Conservation (phyloP, 2,113 vertebrate species). For the Petrocephalus zakoni region DNA sequence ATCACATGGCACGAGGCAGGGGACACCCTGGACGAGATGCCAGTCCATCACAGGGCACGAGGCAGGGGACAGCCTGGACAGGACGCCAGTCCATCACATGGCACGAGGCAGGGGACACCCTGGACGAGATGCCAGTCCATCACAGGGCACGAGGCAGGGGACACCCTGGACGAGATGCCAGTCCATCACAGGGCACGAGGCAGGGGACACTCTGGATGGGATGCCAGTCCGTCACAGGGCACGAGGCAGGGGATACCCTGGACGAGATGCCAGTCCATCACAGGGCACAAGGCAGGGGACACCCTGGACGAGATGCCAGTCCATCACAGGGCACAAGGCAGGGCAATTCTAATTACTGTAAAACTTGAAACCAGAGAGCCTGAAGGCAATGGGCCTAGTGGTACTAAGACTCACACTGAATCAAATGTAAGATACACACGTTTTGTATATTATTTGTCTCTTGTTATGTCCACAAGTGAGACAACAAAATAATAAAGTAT, state of each 20-base stretch:
- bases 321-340: neutral
- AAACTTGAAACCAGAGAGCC: neutral
- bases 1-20: too few relatives aligned
- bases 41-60: too few relatives aligned
- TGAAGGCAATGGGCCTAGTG: neutral
- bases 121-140: too few relatives aligned
- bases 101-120: too few relatives aligned
- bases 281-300: neutral
- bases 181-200: too few relatives aligned
- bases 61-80: too few relatives aligned
- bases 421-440: neutral
- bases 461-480: neutral
- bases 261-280: neutral
- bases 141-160: too few relatives aligned
- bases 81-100: too few relatives aligned
- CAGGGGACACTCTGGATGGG: too few relatives aligned
- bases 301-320: neutral
- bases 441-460: neutral
- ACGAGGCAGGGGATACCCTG: too few relatives aligned
- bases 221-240: neutral
- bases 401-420: neutral
- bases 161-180: too few relatives aligned
- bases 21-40: too few relatives aligned
- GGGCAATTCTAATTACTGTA: neutral
- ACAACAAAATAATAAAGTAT: neutral